phyloP scores from a whole-genome alignment of 2,888 invertebrate species.

The Nymphalis urticae region DNA sequence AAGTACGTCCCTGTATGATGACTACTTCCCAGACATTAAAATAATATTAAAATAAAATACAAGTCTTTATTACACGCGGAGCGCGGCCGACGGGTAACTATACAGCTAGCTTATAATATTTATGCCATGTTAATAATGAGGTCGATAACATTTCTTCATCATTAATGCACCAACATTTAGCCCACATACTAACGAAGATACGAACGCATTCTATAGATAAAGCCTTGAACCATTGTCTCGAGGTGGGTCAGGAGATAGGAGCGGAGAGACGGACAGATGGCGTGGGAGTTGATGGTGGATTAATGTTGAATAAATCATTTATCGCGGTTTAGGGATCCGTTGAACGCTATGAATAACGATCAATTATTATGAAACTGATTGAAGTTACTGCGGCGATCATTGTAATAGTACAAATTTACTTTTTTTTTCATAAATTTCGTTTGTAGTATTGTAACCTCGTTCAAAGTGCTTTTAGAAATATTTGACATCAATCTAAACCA shows the following conservation, averaged over 20 bases:
- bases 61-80: no score
- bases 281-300: conserved; percentile 54
- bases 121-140: conserved; percentile 12
- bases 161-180: conserved; percentile 41
- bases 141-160: conserved; percentile 24
- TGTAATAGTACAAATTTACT: background rate
- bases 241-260: conserved; percentile 32
- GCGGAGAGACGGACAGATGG: conserved; percentile 46
- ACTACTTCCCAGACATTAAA: no score
- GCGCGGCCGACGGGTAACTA: no score
- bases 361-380: background rate
- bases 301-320: conserved; percentile 58
- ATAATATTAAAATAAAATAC: no score
- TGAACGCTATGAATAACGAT: background rate
- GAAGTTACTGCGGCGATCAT: background rate
- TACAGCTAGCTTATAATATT: no score
- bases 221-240: conserved; percentile 60
- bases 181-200: conserved; percentile 43
- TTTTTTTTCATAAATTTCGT: no score
- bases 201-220: conserved; percentile 56
- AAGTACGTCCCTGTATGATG: no score
- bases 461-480: no score
- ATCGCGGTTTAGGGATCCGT: conserved; percentile 43
- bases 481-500: no score
- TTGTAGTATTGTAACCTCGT: no score